These are phyloP conservation scores for Campylomormyrus numenius DNA, from an alignment of 2,113 vertebrate species.

Conservation along the genomic window DNA sequence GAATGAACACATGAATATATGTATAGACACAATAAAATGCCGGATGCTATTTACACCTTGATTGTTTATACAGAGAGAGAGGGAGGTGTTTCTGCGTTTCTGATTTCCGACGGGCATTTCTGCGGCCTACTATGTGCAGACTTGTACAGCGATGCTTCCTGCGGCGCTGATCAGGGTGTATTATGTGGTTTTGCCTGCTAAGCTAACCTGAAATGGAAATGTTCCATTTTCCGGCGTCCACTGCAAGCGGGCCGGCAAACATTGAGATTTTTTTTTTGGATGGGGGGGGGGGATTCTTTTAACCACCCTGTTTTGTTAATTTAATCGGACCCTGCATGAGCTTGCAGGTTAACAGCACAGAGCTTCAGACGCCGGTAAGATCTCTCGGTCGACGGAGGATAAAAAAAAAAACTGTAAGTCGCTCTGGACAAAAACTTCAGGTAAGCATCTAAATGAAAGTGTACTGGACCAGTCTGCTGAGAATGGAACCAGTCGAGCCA, in stretches of 20 bases:
- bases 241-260: neutral
- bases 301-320: neutral
- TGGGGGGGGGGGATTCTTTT: neutral
- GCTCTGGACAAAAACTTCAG: neutral
- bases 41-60: neutral
- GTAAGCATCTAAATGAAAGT: neutral
- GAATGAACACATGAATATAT: neutral
- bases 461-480: neutral
- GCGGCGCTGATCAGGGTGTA: too few species aligned
- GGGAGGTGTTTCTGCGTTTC: neutral
- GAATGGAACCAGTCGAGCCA: neutral
- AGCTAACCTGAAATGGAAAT: neutral
- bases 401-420: neutral
- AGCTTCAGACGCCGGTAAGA: neutral
- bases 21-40: neutral
- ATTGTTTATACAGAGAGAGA: neutral
- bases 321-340: neutral
- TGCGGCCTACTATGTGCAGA: neutral
- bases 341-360: neutral
- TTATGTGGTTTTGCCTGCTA: neutral
- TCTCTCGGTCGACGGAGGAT: neutral
- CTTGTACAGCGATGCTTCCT: neutral
- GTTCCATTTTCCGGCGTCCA: neutral
- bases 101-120: neutral
- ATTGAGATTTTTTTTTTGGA: neutral